Evolutionary conservation across 2,113 vertebrate species (phyloP), one percentile per base, ranked within the genome.

Genomic region (Haplotaxodon microlepis): DNA sequence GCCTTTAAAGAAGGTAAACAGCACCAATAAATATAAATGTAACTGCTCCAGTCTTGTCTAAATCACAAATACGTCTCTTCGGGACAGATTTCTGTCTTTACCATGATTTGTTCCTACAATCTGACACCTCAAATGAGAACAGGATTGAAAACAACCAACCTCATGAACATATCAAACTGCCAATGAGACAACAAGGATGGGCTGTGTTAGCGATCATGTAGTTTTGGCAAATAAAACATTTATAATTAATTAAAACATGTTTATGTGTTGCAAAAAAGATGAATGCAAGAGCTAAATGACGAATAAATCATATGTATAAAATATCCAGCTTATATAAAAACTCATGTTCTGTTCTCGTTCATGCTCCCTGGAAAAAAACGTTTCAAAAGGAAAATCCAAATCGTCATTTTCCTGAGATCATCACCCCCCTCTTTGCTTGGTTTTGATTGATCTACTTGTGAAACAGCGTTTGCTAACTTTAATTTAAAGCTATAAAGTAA

Each of bases 341-440:
- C 38, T 71, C 34, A 1, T 4, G 0, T 40, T 69, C 8, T 7
- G 66, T 24, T 42, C 38, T 71, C 13, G 3, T 27, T 71, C n/a
- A 16, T 42, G 0, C 66, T 42, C n/a, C 12, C 63, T 42, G 66
- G 66, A 24, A 69, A 1, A 21, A 40, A 40, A 14, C 1, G 0
- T 71, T 42, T 0, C n/a, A 71, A 42, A 42, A 0, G n/a, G 7
- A 71, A 42, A 71, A 42, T 6, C n/a, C 2, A 24, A 42, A 71
- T 61, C 2, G 54, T 56, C 7, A 27, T 42, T 71, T 71, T 71
- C 12, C 66, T 24, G 1, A 24, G 66, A 9, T 21, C 7, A 40
- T 40, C 63, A 69, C 36, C 63, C n/a, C 1, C 0, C 0, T 71
- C 1, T 71, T 16, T 71, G n/a, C 36, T 42, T 71, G 66, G 66